Evolutionary conservation across 2,888 invertebrate genomes (phyloP), one percentile per base, ranked within the genome.

Genomic region (Gasteruption jaculator): DNA sequence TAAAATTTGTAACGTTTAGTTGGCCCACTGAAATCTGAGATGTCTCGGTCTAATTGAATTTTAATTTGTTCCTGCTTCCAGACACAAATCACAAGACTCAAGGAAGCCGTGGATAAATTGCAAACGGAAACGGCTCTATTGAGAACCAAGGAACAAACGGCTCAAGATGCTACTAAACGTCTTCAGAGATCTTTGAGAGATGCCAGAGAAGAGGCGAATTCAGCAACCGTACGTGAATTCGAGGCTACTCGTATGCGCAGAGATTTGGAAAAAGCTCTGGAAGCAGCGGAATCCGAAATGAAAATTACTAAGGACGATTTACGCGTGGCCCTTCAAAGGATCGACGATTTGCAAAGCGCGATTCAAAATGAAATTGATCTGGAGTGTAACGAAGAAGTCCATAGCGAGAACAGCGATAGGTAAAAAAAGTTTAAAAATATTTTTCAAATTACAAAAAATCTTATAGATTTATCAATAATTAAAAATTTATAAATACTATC

Each of bases 281-380:
- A 84, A 44, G 76, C 81, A 18, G 78, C 86, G 36, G 81, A 86
- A 58, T 76, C 85, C 22, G 84, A 89, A 71, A 77, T 81, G 38
- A 72, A 85, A 54, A 77, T 84, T 50, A 79, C 90, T 29, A 73
- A 82, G 61, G 80, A 85, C 68, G 94, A 95, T 73, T 80, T 95
- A 30, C 79, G 91, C 38, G 75, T 94, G 39, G 94, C 95, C 4
- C 78, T 92, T 43, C 83, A 93, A 50, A 78, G 95, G 46, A 93
- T 94, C 54, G 84, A 91, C 32, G 93, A 93, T 63, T 74, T 96
- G 49, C 94, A 94, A 67, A 85, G 89, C 60, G 94, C 93, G 46
- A 88, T 95, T 68, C 91, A 92, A 53, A 92, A 87, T 1, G 90
- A 89, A 58, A 77, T 87, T 41, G 78, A 78, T 45, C 73, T 78